Evolutionary conservation across 1,140 invertebrate species (phyloP).

Genomic region (Trichonephila inaurata): DNA sequence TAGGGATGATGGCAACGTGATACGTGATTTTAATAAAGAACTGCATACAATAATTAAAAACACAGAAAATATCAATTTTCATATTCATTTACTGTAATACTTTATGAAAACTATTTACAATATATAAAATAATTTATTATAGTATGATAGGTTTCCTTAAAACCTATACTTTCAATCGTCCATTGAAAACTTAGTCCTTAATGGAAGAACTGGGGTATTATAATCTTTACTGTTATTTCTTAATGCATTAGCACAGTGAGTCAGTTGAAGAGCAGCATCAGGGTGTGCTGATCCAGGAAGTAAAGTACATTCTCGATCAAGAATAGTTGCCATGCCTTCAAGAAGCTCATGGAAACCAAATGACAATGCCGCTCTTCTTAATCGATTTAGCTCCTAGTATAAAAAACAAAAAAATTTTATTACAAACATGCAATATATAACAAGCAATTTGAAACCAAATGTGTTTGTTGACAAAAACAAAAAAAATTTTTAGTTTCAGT

Average conservation of each 20-base stretch:
- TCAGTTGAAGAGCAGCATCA: constrained; percentile 93
- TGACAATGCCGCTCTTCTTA: constrained; percentile 92
- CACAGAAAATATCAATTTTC: too few species aligned
- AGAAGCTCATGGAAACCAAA: constrained; percentile 88
- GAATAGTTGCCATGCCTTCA: constrained; percentile 84
- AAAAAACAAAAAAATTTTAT: neutral
- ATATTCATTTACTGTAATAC: neutral
- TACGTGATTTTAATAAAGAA: too few species aligned
- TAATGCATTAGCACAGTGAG: constrained; percentile 90
- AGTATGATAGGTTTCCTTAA: neutral
- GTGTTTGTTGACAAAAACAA: too few species aligned
- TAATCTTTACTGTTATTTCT: constrained; percentile 80
- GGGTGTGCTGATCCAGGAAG: constrained; percentile 89
- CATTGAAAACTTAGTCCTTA: constrained; percentile 71
- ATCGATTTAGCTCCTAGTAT: constrained; percentile 91
- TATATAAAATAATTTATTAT: neutral
- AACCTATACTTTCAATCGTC: constrained; percentile 45
- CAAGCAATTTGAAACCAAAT: too few species aligned
- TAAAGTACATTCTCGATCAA: constrained; percentile 93
- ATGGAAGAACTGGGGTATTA: constrained; percentile 63
- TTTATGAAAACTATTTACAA: neutral
- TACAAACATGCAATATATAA: neutral
- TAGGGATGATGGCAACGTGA: too few species aligned
- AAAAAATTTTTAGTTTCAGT: too few species aligned
- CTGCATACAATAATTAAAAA: too few species aligned